phyloP scores from a whole-genome alignment of 2,888 invertebrate species.

The Globia sparganii region DNA sequence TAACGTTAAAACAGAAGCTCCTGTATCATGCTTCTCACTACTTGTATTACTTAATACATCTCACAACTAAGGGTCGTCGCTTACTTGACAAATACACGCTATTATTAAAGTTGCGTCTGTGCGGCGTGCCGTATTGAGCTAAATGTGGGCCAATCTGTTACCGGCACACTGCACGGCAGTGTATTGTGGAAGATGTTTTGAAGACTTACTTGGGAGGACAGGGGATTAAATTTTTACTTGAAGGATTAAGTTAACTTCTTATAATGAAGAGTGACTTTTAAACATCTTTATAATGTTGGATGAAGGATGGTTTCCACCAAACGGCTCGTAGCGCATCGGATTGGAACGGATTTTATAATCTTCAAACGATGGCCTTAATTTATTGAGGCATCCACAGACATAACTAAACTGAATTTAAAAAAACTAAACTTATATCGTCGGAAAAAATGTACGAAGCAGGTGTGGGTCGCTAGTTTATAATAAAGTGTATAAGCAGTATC shows the following conservation, averaged over 20 bases:
- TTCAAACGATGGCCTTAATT: too few species aligned
- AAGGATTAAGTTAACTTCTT: neutral
- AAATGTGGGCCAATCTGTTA: constrained; percentile 61
- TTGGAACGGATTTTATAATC: too few species aligned
- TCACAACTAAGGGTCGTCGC: constrained; percentile 33
- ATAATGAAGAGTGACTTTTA: neutral
- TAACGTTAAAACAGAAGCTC: neutral
- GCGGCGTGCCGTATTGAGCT: constrained; percentile 54
- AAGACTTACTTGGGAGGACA: constrained; percentile 13
- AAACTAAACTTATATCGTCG: too few species aligned
- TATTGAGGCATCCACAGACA: too few species aligned
- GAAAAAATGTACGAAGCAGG: too few species aligned
- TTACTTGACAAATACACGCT: constrained; percentile 64
- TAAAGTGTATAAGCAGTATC: too few species aligned
- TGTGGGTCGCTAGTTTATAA: too few species aligned
- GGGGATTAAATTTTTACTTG: neutral
- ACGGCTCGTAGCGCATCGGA: too few species aligned
- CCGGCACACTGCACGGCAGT: constrained; percentile 31
- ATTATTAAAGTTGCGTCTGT: constrained; percentile 63
- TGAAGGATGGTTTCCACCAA: too few species aligned
- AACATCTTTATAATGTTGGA: too few species aligned
- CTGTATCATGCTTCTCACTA: neutral
- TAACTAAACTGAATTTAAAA: too few species aligned
- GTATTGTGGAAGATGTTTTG: constrained; percentile 11
- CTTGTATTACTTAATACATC: constrained; percentile 37